phyloP scores from a whole-genome alignment of 2,888 invertebrate genomes.

The Dolichopus griseipennis region DNA sequence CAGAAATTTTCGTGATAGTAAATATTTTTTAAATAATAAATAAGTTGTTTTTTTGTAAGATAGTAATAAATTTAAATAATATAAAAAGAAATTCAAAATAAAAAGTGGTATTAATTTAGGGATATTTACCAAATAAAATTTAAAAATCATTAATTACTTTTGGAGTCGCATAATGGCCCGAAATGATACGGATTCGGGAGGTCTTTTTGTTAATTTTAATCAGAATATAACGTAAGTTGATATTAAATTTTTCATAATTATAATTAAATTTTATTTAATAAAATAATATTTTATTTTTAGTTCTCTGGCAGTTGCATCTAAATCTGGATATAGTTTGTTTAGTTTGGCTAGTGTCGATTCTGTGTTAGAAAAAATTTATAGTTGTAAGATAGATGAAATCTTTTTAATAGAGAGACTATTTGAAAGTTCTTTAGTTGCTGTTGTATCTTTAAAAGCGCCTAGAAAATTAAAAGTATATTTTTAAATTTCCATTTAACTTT shows the following conservation, averaged over 20 bases:
- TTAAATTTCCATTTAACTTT: background rate
- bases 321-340: slow-evolving; percentile 82
- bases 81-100: background rate
- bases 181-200: slow-evolving; percentile 55
- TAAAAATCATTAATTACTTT: slow-evolving; percentile 4
- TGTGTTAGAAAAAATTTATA: slow-evolving; percentile 79
- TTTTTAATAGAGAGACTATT: slow-evolving; percentile 92
- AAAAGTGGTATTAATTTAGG: too few relatives aligned
- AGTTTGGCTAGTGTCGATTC: slow-evolving; percentile 70
- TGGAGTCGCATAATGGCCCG: slow-evolving; percentile 32
- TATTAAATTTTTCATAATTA: slow-evolving; percentile 14
- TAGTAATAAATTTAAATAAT: background rate
- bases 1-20: too few relatives aligned
- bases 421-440: slow-evolving; percentile 91
- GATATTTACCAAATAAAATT: background rate
- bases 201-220: slow-evolving; percentile 93
- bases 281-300: slow-evolving; percentile 41
- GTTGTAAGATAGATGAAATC: slow-evolving; percentile 76
- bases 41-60: background rate
- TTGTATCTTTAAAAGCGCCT: slow-evolving; percentile 86
- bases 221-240: slow-evolving; percentile 93
- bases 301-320: slow-evolving; percentile 87
- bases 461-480: slow-evolving; percentile 50
- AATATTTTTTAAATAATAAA: too few relatives aligned
- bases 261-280: slow-evolving; percentile 9